Base-by-base conservation (phyloP, 2,888 invertebrate genomes). In the Dynastes grantii region DNA sequence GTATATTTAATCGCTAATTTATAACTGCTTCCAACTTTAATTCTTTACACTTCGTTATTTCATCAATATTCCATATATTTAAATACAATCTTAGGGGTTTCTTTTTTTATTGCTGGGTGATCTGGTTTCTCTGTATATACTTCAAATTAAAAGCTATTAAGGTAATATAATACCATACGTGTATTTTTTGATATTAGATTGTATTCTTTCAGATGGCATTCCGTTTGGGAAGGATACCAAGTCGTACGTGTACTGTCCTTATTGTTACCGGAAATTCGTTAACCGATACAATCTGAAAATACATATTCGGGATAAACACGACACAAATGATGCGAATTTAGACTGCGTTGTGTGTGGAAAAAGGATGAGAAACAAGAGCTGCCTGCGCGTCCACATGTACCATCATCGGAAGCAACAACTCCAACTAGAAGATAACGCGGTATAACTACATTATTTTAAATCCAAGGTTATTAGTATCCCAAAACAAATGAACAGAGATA, bases 271-370 rank as follows among this genome's bases (percentile, higher is more conserved):
- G 83, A 91, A 91, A 88, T 93, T 93, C 87, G 92, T 92, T 77
- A 93, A 92, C 87, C 91, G 92, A 5, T 92, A 92, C 89, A 94
- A 94, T 87, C 88, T 94, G 85, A 94, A 94, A 87, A 92, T 94
- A 55, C 94, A 94, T 85, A 92, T 94, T 67, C 90, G 93, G 40
- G 94, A 94, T 87, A 94, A 94, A 85, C 94, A 94, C 86, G 93
- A 93, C 84, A 92, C 92, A 9, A 91, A 91, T 81, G 92, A 93
- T 84, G 93, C 92, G 32, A 92, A 92, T 80, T 89, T 94, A 77
- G 92, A 93, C 84, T 94, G 94, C 87, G 91, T 92, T 82, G 91
- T 94, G 78, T 94, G 94, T 86, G 93, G 93, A 83, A 94, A 94
- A 85, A 90, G 91, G 8, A 92, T 93, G 92, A 88, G 92, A 79